Evolutionary conservation across 2,113 vertebrate species (phyloP), one percentile per base, ranked within the genome.

Genomic region (Picathartes gymnocephalus): DNA sequence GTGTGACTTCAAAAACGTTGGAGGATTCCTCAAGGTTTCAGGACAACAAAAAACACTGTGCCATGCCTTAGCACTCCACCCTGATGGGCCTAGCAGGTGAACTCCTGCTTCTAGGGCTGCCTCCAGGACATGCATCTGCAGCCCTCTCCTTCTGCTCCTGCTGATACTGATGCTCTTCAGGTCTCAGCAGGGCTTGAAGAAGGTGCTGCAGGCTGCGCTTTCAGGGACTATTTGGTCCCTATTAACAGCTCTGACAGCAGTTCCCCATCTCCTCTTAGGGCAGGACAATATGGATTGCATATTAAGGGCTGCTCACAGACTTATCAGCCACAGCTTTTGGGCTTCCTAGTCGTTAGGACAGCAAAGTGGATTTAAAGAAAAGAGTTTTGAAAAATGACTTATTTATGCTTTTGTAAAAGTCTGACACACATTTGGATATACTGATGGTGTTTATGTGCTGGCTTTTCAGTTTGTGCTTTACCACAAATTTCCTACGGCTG

Each of bases 401-500:
- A 72, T 94, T 92, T 61, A 62, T 15, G 13, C 39, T 87, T 61
- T 84, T 92, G 28, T 78, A 40, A 96, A 92, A 92, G 68, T 80
- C 47, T 48, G 76, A 83, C 90, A 92, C 70, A 30, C 30, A 0
- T 73, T 86, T 64, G 51, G n/a, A 91, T 72, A 86, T 74, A 33
- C 18, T 15, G 22, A 48, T 83, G 25, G 23, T 91, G 88, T 40
- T 92, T 94, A 92, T 90, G 37, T 90, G 79, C 95, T 96, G 68
- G 60, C 56, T 96, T 92, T 96, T 94, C 90, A 93, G 88, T 95
- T 94, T 88, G 68, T 71, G 44, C 95, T 78, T 88, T 73, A 78
- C 93, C 96, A 86, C 93, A 90, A 15, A 95, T 92, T 96, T 97
- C 92, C 95, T 97, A 93, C 90, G 90, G 94, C 90, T 93, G 85